Conservation (phyloP, 2,113 vertebrate genomes). For the Arvicanthis niloticus region DNA sequence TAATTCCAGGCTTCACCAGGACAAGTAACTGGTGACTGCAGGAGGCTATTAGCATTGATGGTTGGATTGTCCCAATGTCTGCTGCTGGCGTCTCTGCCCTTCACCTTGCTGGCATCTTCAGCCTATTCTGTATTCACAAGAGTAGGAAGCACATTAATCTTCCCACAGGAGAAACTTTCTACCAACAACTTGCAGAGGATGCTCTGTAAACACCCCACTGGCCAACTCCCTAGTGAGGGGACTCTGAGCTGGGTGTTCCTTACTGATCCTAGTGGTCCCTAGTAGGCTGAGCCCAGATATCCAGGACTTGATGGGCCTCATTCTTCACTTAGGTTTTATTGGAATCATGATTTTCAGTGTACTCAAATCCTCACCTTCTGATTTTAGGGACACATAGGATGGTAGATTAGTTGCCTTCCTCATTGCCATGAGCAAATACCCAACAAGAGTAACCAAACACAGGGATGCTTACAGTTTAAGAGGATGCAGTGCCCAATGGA, state of each 20-base stretch:
- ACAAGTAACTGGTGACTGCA: not conserved
- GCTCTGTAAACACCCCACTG: not conserved
- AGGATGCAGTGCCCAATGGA: not conserved
- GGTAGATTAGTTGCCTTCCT: not conserved
- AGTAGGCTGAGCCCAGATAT: not conserved
- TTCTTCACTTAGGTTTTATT: not conserved
- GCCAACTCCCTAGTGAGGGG: fast-evolving
- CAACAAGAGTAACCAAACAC: not conserved
- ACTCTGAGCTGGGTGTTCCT: not conserved
- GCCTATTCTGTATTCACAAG: not conserved
- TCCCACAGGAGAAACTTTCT: not conserved
- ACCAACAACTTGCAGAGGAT: not conserved
- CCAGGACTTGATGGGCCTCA: not conserved
- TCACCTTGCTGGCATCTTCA: not conserved
- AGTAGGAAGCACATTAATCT: not conserved
- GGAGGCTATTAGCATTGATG: not conserved
- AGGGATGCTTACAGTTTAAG: not conserved
- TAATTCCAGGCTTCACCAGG: not conserved
- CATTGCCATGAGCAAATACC: not conserved
- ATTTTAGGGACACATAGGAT: not conserved
- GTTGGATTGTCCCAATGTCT: not conserved
- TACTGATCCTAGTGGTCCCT: fast-evolving
- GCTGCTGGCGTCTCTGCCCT: not conserved
- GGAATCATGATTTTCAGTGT: not conserved
- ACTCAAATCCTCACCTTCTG: not conserved